Evolutionary conservation across 1,140 invertebrate genomes (phyloP), one percentile per base, ranked within the genome.

Genomic region (Matsumurasca onukii): DNA sequence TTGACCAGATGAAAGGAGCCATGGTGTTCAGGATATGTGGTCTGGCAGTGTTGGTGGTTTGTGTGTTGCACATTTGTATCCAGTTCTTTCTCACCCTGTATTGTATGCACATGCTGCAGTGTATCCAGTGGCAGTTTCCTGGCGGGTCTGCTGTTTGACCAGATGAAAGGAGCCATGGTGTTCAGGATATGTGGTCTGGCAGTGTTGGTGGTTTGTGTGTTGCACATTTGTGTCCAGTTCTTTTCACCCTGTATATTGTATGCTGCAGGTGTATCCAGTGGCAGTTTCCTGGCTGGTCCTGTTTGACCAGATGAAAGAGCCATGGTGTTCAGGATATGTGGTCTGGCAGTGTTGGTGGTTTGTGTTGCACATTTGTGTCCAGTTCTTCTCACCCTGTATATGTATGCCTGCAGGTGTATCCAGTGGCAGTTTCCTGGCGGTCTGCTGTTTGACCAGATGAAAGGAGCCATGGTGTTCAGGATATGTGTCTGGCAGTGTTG

Each of bases 381-480:
- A 31, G 9, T 70, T 3, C 49, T n/a, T 57, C 5, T 15, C 15
- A 3, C 17, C n/a, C 13, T 25, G 30, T n/a, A 3, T 3, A 52
- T 1, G n/a, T 3, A 57, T 62, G 45, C 3, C 22, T 55, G 34
- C 71, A 85, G 85, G 92, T 29, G 89, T 91, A 0, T 89, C 91
- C 0, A 76, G 86, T 1, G 91, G 92, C 9, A 92, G 89, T 78
- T 84, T 91, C 17, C 79, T 92, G n/a, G n/a, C n/a, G 92, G 92
- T 13, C 75, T 83, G 24, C 72, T 92, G 2, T 86, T 89, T 70
- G 78, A 84, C 1, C 73, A 76, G 0, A 85, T 86, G 49, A 84
- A 85, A 24, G 90, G 89, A 15, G 80, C 84, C 34, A 76, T 80
- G n/a, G 87, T 87, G 0, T 92, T 92, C 73, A 81, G 85, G 69